phyloP scores from a whole-genome alignment of 2,113 vertebrate genomes.

The Formicarius rufipectus region DNA sequence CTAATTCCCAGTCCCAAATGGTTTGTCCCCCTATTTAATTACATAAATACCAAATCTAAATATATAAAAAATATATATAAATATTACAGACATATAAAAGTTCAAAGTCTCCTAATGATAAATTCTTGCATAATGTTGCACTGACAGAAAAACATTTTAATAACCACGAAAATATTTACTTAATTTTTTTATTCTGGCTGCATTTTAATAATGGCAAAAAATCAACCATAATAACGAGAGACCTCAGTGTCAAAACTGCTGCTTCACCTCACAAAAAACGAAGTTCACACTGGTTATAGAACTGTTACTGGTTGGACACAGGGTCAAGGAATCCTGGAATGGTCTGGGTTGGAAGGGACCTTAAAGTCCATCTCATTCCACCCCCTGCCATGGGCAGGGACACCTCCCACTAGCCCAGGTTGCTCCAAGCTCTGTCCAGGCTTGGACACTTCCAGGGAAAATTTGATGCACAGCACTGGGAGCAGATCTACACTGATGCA shows the following conservation, averaged over 20 bases:
- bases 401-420: not conserved
- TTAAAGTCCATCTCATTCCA: not conserved
- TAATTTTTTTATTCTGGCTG: not conserved
- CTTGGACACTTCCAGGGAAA: not conserved
- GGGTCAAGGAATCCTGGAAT: not conserved
- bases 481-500: not conserved
- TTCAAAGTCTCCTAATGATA: not conserved
- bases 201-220: not conserved
- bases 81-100: not conserved
- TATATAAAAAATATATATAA: not conserved
- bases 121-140: not conserved
- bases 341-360: not conserved
- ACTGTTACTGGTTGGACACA: not conserved
- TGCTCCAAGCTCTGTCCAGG: not conserved
- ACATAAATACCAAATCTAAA: not conserved
- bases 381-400: not conserved
- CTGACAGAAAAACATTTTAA: not conserved
- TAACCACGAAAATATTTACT: not conserved
- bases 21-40: not conserved
- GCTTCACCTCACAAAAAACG: not conserved
- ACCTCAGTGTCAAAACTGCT: not conserved
- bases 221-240: not conserved
- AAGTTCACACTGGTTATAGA: not conserved
- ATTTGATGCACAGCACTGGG: rapidly evolving
- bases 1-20: not conserved